Conservation (phyloP, 2,888 invertebrate species). For the Labia minor region DNA sequence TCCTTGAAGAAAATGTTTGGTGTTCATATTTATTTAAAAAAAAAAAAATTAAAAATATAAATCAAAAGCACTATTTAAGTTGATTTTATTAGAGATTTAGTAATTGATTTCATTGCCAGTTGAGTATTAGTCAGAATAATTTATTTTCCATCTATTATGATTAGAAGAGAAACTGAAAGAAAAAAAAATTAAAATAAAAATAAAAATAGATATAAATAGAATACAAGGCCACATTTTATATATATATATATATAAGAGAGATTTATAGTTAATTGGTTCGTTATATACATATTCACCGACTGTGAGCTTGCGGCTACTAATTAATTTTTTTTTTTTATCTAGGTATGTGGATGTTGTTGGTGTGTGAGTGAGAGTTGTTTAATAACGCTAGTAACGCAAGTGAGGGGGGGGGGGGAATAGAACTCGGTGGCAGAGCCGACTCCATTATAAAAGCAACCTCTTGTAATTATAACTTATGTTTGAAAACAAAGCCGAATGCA, state of each 20-base stretch:
- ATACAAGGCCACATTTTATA: not conserved
- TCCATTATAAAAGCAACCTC: not conserved
- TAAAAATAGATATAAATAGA: not conserved
- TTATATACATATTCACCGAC: conserved; percentile 2
- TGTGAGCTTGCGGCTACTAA: not conserved
- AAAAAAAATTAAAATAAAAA: not conserved
- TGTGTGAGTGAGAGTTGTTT: not conserved
- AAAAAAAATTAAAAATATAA: too few species aligned
- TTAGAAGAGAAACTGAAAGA: too few species aligned
- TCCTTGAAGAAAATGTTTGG: too few species aligned
- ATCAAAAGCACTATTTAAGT: too few species aligned
- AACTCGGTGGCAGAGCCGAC: not conserved
- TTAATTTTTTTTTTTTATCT: not conserved
- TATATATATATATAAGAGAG: too few species aligned
- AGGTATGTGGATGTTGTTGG: not conserved
- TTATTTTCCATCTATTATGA: too few species aligned
- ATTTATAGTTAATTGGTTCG: conserved; percentile 9
- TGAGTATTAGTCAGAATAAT: too few species aligned
- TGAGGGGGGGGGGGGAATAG: too few species aligned
- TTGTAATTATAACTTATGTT: conserved; percentile 7
- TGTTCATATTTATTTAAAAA: too few species aligned
- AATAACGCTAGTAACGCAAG: not conserved
- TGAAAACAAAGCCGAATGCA: conserved; percentile 2
- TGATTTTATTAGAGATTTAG: too few species aligned
- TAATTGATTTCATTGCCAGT: too few species aligned